A percentile compares a stretch with the other conserved stretches of the same genome.
These are phyloP conservation scores for Aspidiotus destructor DNA, from an alignment of 2,888 invertebrate genomes.

Conservation along the genomic window DNA sequence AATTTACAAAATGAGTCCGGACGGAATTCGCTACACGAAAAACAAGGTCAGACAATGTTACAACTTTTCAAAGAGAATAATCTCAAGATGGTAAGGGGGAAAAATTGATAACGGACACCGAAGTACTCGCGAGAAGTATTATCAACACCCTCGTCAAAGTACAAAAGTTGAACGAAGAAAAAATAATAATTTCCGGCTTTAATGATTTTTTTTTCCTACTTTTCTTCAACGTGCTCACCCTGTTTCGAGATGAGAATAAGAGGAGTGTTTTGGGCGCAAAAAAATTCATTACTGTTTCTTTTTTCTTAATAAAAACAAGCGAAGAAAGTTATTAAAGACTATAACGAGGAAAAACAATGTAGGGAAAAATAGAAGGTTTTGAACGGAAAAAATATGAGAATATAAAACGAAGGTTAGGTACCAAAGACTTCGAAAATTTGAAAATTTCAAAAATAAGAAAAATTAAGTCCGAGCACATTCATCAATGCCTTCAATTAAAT, in stretches of 20 bases:
- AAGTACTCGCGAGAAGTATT: too few species aligned
- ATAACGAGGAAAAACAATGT: neutral
- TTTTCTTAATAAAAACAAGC: conserved; percentile 13
- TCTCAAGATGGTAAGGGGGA: too few species aligned
- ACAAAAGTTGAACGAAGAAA: conserved; percentile 8
- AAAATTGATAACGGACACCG: too few species aligned
- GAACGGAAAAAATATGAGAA: conserved; percentile 6
- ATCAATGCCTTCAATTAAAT: conserved; percentile 31
- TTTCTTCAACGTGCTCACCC: too few species aligned
- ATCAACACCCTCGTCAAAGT: too few species aligned
- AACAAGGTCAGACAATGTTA: too few species aligned
- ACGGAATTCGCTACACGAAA: too few species aligned
- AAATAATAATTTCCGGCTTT: conserved; percentile 24
- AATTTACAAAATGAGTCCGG: too few species aligned
- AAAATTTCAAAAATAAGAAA: conserved; percentile 15
- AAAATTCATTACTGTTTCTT: conserved; percentile 24
- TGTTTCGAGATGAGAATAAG: neutral
- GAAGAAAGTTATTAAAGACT: conserved; percentile 18
- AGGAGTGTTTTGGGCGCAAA: conserved; percentile 1
- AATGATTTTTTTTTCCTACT: conserved; percentile 14
- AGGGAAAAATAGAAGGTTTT: neutral
- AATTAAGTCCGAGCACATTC: conserved; percentile 32
- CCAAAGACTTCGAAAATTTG: neutral
- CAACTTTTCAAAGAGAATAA: too few species aligned
- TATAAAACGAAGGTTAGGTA: conserved; percentile 18